Evolutionary conservation across 2,888 invertebrate genomes (phyloP).

Genomic region (Lacanobia oleracea): DNA sequence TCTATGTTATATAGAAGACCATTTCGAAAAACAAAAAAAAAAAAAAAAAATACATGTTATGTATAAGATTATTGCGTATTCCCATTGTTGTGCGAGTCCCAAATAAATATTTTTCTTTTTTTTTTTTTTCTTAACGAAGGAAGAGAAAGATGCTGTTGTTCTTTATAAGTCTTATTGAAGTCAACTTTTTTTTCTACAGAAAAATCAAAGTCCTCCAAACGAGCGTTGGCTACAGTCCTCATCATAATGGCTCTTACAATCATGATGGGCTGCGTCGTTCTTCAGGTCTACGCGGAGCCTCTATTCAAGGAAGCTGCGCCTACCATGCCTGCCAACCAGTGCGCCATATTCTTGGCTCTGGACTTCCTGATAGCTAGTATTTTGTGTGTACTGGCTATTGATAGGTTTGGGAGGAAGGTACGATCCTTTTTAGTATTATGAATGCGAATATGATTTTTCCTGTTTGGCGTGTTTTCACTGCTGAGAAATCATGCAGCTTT

Average conservation of each 20-base stretch:
- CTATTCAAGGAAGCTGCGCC: conserved; percentile 84
- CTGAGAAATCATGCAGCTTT: too few relatives aligned
- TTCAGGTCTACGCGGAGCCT: conserved; percentile 85
- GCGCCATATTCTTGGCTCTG: conserved; percentile 81
- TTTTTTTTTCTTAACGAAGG: too few relatives aligned
- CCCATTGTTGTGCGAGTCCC: too few relatives aligned
- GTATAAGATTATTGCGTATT: not conserved
- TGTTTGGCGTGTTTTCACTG: too few relatives aligned
- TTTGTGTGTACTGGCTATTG: conserved; percentile 76
- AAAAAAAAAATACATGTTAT: not conserved
- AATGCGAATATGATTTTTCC: too few relatives aligned
- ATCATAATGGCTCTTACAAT: conserved; percentile 77
- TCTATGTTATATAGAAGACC: too few relatives aligned
- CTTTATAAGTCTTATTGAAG: not conserved
- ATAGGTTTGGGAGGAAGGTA: conserved; percentile 84
- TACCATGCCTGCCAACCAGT: conserved; percentile 81
- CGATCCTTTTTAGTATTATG: not conserved
- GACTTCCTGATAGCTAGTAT: conserved; percentile 78
- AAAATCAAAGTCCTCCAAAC: conserved; percentile 76
- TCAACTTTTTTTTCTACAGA: conserved; percentile 62
- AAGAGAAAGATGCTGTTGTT: not conserved
- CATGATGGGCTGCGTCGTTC: conserved; percentile 83
- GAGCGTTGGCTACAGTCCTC: conserved; percentile 70
- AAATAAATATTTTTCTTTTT: too few relatives aligned
- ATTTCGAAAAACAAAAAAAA: not conserved